Conservation (phyloP, 2,888 invertebrate species). For the Griposia aprilina region DNA sequence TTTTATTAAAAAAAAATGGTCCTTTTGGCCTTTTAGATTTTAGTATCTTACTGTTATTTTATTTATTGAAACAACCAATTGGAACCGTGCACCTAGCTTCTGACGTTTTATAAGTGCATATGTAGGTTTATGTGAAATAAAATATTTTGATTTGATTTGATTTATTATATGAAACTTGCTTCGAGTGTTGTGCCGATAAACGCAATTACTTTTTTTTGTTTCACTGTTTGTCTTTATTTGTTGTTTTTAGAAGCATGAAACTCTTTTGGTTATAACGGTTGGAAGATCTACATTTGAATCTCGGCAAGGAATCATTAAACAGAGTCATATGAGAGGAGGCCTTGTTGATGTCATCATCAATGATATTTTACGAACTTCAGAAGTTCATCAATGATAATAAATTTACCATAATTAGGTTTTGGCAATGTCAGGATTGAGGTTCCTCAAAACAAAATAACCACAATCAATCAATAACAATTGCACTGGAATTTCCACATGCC, state of each 20-base stretch:
- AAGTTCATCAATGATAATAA: not conserved
- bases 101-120: no score
- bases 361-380: not conserved
- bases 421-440: not conserved
- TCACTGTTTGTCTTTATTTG: not conserved
- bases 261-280: not conserved
- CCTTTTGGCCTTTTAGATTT: not conserved
- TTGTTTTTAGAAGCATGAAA: not conserved
- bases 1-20: no score
- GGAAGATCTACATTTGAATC: not conserved
- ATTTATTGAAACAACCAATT: no score
- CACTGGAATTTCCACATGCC: not conserved
- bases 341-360: not conserved
- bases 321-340: not conserved
- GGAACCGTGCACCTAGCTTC: no score
- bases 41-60: no score
- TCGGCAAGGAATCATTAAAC: not conserved
- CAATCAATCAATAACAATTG: not conserved
- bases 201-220: not conserved
- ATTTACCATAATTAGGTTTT: not conserved
- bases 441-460: not conserved
- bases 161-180: not conserved
- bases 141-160: no score
- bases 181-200: not conserved
- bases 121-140: no score